Evolutionary conservation across 2,888 invertebrate genomes (phyloP), one percentile per base, ranked within the genome.

Genomic region (Phasia obesa): DNA sequence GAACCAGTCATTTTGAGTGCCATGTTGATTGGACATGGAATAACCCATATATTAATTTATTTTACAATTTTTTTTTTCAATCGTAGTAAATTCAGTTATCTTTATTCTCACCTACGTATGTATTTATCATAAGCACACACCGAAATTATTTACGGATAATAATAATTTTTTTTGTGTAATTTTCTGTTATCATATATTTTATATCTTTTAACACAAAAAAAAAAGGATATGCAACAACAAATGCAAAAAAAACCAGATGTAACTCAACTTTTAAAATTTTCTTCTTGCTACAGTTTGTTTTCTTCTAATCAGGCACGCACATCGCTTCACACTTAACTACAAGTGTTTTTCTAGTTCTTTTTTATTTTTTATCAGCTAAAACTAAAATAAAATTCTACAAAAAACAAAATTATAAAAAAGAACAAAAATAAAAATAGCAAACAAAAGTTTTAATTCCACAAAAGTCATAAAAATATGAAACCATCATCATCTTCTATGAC

Each of bases 271-370:
- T 69, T 9, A 51, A 51, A 60, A 60, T 23, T 27, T 38, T 19
- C n/a, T 59, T 49, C 25, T 60, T 59, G 67, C 31, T 15, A 59
- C 42, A 42, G 21, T 60, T 27, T 60, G 38, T 17, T 13, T 21
- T 17, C 31, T 25, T 35, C 31, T 77, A 73, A 81, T 81, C 81
- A 60, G 73, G 19, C 81, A 81, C 81, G 81, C 69, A 73, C 67
- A 81, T 81, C 81, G 69, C 55, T 81, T 81, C 71, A 81, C 81
- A 81, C 81, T 77, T 55, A 67, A 62, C 73, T 73, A 69, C 81
- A 81, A 77, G 77, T 73, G 77, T 81, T 73, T 59, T 59, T 53
- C 35, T 35, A 11, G 15, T 62, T 62, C 38, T 59, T 25, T 59
- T 25, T 13, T 44, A 9, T 53, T 60, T n/a, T n/a, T n/a, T n/a